Evolutionary conservation across 2,888 invertebrate species (phyloP).

Genomic region (Aethes cnicana): DNA sequence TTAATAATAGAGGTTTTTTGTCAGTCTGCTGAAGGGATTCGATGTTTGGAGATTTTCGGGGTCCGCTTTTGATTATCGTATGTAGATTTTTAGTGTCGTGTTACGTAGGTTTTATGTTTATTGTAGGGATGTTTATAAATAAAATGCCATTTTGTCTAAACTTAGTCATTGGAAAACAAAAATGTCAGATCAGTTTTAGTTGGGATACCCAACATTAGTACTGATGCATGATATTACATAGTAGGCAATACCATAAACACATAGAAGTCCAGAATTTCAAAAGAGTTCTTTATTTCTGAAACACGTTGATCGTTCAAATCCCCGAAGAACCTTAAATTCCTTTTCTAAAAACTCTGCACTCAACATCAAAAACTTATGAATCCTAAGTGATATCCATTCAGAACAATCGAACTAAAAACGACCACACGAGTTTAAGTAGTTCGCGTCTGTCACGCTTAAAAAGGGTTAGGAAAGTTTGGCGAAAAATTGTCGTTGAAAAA

Average conservation of each 20-base stretch:
- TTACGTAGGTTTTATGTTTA: too few relatives aligned
- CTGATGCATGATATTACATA: too few relatives aligned
- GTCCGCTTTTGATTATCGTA: neutral
- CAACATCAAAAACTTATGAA: slow-evolving; percentile 26
- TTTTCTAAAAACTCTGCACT: slow-evolving; percentile 4
- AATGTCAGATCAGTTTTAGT: too few relatives aligned
- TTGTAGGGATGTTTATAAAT: too few relatives aligned
- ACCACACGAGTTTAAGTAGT: slow-evolving; percentile 48
- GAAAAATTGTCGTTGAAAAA: slow-evolving; percentile 25
- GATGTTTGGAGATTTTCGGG: slow-evolving; percentile 12
- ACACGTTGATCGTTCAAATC: too few relatives aligned
- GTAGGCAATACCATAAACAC: too few relatives aligned
- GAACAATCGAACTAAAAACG: slow-evolving; percentile 28
- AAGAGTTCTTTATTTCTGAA: too few relatives aligned
- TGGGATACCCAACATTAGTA: neutral
- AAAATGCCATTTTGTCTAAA: too few relatives aligned
- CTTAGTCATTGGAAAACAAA: too few relatives aligned
- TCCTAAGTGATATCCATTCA: slow-evolving; percentile 17
- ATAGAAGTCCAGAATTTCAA: too few relatives aligned
- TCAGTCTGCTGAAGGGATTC: slow-evolving; percentile 14
- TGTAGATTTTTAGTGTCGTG: too few relatives aligned
- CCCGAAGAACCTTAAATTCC: too few relatives aligned
- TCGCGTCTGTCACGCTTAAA: slow-evolving; percentile 48
- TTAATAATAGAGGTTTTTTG: slow-evolving; percentile 67
- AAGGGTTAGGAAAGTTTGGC: slow-evolving; percentile 25